Base-by-base conservation (phyloP, 1,140 invertebrate species). In the Dendrolimus punctatus region DNA sequence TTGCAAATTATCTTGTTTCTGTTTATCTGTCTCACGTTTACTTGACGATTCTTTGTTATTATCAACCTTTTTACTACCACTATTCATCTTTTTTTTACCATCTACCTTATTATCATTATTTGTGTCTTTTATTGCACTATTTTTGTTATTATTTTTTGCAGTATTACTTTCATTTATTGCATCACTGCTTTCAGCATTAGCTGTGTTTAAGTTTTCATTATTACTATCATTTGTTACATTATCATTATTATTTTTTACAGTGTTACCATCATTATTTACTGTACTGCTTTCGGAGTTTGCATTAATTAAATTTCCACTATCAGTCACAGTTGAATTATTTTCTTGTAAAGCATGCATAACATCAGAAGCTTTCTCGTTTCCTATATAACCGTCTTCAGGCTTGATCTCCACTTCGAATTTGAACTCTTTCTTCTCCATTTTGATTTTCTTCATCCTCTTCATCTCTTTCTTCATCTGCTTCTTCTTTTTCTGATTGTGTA, bases 361-460 rank as follows among this genome's bases (percentile, higher is more conserved):
- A 23, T 78, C 73, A 1, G 64, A 48, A 2, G 78, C 70, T 53
- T 75, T 80, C 45, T 79, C 73, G 4, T 66, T 73, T 39, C 80
- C 80, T 9, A 83, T 83, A 56, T 83, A 83, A 2, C 80, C 80
- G 5, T 83, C 80, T 65, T 83, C 79, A 0, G 82, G 77, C 57
- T 85, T 85, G 3, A 85, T 83, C 46, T 83, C 78, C 5, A 80
- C 44, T 0, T 73, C 71, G 0, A 57, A 5, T 5, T 40, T 7
- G 2, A 53, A 36, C 7, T 75, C 60, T 9, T 58, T 51, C 43
- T 83, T 81, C 36, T 51, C 50, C 0, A 73, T 61, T 45, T 67
- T 64, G 6, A 64, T 68, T 9, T 60, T 61, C 39, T 81, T 81
- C 48, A 74, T 82, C 38, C 71, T 44, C 38, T 75, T 85, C 48